Base-by-base conservation (phyloP, 1,140 invertebrate species). In the Trachelipus rathkii region DNA sequence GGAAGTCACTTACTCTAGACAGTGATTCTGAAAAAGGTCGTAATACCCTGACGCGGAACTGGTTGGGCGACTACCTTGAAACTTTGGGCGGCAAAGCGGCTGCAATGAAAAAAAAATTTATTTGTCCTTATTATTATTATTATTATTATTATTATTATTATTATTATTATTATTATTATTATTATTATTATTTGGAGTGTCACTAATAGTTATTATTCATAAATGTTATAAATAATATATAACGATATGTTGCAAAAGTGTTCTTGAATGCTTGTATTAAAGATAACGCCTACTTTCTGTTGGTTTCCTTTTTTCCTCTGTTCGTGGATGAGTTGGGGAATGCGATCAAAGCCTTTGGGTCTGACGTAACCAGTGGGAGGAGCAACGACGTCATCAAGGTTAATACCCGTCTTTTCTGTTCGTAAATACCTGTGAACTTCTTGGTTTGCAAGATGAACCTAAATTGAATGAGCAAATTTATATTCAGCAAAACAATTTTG, bases 381-480 rank as follows among this genome's bases (percentile, higher is more conserved):
- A 43, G 87, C 84, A 67, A 87, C 86, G 21, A 91, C 84, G 5
- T 89, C 87, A 33, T 85, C 83, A 45, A 89, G 73, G 24, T 85
- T 84, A 13, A 91, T 84, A 0, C 88, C 87, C 2, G 87, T 85
- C 82, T 90, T 91, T 78, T 91, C 91, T 8, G 87, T 85, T 5
- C 90, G 85, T 44, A 91, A 84, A 82, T 89, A 89, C 80, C 90
- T 90, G 82, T 92, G 90, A 8, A 89, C 84, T 60, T 91, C 90
- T 84, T 91, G 89, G 82, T 91, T 91, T 74, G 87, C 87, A 84
- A 89, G 87, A 78, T 91, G 90, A 33, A 91, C 88, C 89, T 91
- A 76, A 15, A 60, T 3, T 33, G 33, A 33, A 33, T 33, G 33
- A 33, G 6, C 33, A n/a, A n/a, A n/a, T n/a, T n/a, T n/a, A n/a